Evolutionary conservation across 2,888 invertebrate genomes (phyloP).

Genomic region (Drosophila flavopinicola): DNA sequence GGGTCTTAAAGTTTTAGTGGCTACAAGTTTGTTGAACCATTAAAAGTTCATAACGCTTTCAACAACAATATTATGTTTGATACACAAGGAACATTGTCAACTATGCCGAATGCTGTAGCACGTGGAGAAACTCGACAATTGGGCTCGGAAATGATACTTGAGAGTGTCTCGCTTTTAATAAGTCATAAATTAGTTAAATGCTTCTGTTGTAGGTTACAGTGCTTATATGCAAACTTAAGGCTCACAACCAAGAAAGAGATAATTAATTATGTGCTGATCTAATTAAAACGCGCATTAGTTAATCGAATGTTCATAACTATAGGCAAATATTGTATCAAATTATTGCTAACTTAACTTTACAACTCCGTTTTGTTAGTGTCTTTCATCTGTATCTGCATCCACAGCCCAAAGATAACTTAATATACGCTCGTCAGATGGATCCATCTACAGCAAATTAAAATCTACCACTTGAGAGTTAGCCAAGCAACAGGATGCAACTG

Average conservation of each 20-base stretch:
- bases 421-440: not conserved
- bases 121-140: constrained; percentile 1
- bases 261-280: too few relatives aligned
- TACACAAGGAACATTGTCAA: constrained; percentile 15
- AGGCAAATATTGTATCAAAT: too few relatives aligned
- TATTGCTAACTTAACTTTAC: too few relatives aligned
- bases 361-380: too few relatives aligned
- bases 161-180: not conserved
- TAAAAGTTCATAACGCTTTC: constrained; percentile 38
- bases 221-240: too few relatives aligned
- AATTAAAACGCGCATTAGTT: too few relatives aligned
- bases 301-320: too few relatives aligned
- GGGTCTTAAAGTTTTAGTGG: constrained; percentile 57
- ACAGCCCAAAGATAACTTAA: not conserved
- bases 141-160: not conserved
- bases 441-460: constrained; percentile 40
- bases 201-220: too few relatives aligned
- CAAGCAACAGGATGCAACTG: constrained; percentile 47
- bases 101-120: constrained; percentile 5
- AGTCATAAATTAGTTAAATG: not conserved
- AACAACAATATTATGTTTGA: constrained; percentile 31
- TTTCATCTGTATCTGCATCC: not conserved
- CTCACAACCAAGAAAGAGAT: too few relatives aligned
- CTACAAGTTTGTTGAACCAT: constrained; percentile 60
- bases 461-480: constrained; percentile 18